These are phyloP conservation scores for Oryzaephilus surinamensis DNA, from an alignment of 1,140 invertebrate genomes.

Conservation along the genomic window DNA sequence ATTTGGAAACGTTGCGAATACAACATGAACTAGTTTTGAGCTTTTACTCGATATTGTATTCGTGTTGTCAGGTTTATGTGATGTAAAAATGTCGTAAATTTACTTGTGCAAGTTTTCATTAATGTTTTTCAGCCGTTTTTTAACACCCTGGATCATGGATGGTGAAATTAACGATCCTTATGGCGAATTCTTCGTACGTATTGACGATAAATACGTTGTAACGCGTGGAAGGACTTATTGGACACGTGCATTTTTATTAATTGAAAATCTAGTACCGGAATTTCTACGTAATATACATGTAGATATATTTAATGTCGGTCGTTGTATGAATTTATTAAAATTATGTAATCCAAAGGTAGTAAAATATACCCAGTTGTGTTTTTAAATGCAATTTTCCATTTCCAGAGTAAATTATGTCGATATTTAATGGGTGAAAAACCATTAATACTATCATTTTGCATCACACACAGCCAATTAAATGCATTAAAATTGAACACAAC, in stretches of 20 bases:
- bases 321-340: constrained; percentile 32
- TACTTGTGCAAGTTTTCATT: not conserved
- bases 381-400: constrained; percentile 8
- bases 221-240: constrained; percentile 31
- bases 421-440: constrained; percentile 26
- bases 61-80: constrained; percentile 32
- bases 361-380: not conserved
- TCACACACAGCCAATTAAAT: constrained; percentile 24
- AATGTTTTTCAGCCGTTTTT: constrained; percentile 31
- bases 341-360: constrained; percentile 26
- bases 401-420: constrained; percentile 25
- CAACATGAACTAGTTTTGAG: constrained; percentile 24
- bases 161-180: constrained; percentile 32
- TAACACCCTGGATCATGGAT: constrained; percentile 33
- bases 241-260: constrained; percentile 27
- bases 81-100: not conserved
- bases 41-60: constrained; percentile 31
- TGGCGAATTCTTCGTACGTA: constrained; percentile 33
- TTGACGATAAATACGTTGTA: constrained; percentile 22
- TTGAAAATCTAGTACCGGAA: constrained; percentile 29
- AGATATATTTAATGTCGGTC: constrained; percentile 31
- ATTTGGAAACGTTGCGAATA: constrained; percentile 24
- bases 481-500: constrained; percentile 20
- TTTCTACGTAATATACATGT: constrained; percentile 28
- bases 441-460: constrained; percentile 24